Base-by-base conservation (phyloP, 1,140 invertebrate species). In the Drosophila orosa region DNA sequence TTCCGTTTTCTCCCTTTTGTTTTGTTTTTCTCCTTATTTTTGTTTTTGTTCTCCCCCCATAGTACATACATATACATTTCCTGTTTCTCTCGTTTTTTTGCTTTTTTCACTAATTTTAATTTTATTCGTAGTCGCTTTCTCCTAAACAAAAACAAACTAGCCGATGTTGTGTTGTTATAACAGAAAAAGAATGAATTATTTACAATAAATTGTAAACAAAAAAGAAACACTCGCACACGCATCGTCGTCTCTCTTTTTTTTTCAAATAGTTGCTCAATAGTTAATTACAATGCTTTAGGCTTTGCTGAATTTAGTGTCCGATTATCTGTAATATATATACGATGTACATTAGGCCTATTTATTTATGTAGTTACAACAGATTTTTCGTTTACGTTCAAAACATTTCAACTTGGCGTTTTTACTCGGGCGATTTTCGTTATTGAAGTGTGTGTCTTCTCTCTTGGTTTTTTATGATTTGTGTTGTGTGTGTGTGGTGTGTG, bases 121-220 rank as follows among this genome's bases (percentile, higher is more conserved):
- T 89, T 83, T 83, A 87, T 83, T 73, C 77, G 62, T 87, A 67
- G 67, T 66, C 59, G 73, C 55, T 47, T 61, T 67, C 58, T 59
- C 54, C 74, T 73, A 74, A 84, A 71, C 66, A 71, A 67, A 79
- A 57, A 63, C 54, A 80, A 83, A 65, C 61, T 60, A 71, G 73
- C 52, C 55, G 39, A 69, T 63, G 42, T 57, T 68, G 45, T 61
- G 50, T 58, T 45, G 24, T 54, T 63, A 77, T 63, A 77, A 89
- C 63, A 71, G 47, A 84, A 72, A 80, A 62, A 63, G 22, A 48
- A 71, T 77, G 73, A 89, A 89, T 89, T 89, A 89, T 89, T 89
- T 89, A 89, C 84, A 89, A 89, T 84, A 78, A 84, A 80, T 84
- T 90, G 84, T 71, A 89, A 90, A 80, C 61, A 31, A 80, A 74